Base-by-base conservation (phyloP, 2,888 invertebrate species). In the Caradrina kadenii region DNA sequence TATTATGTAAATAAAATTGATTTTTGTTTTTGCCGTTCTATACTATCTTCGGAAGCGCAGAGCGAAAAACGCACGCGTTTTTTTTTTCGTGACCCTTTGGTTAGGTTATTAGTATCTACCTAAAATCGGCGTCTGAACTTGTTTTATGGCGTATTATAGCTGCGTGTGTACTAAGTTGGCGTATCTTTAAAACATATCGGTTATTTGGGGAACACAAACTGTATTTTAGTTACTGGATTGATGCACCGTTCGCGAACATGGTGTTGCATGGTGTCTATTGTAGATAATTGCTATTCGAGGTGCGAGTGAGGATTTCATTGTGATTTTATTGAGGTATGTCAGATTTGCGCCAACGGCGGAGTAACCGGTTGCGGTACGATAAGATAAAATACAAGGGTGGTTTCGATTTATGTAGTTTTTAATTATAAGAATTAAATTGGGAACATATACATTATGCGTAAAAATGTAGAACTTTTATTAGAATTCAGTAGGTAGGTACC, bases 351-450 rank as follows among this genome's bases (percentile, higher is more conserved):
- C 4, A 63, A 76, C 55, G 52, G 73, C 55, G 1, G 42, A 42
- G 26, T 65, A 8, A n/a, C n/a, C n/a, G 22, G 10, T 50, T 60
- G 26, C 45, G 35, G 54, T 15, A 39, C 21, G 7, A 39, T 31
- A 31, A 39, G 21, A 49, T 48, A 17, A 42, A 58, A 39, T 0
- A 21, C 53, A 64, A 42, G 22, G 7, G 1, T 26, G 31, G 50
- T 53, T 54, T 63, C 45, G 49, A 54, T 72, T n/a, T 56, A 48
- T 45, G 63, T 53, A 66, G 73, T 73, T 58, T 73, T 61, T 49
- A 76, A 45, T 65, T 17, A 56, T 73, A 79, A 73, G 63, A 15
- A 10, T 56, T 63, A 60, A 31, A 60, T 6, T 35, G 8, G 35
- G 35, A 5, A 35, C 35, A 35, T 35, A 35, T 8, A 6, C 6